These are phyloP conservation scores for Nannoperca obscura DNA, from an alignment of 2,797 vertebrate genomes.

Conservation along the genomic window DNA sequence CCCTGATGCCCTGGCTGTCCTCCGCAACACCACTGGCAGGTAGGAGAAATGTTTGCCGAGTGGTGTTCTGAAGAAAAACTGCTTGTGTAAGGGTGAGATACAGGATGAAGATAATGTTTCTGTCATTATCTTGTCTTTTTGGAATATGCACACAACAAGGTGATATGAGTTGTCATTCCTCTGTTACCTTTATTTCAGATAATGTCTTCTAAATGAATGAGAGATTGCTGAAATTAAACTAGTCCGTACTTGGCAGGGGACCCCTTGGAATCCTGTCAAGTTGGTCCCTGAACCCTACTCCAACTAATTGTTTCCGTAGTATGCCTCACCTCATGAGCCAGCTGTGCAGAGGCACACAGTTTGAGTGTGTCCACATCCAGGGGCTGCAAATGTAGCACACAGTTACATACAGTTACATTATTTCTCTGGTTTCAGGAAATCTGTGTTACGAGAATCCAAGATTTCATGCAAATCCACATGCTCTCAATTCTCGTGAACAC, in stretches of 20 bases:
- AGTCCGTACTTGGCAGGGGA: constrained; percentile 43
- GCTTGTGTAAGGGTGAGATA: not conserved
- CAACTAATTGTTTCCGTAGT: constrained; percentile 36
- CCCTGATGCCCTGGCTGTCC: constrained; percentile 94
- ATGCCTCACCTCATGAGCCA: constrained; percentile 18
- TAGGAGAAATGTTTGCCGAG: constrained; percentile 67
- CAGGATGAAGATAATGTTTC: not conserved
- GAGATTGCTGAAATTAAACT: constrained; percentile 31
- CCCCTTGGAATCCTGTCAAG: constrained; percentile 50
- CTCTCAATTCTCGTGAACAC: not conserved
- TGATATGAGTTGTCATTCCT: not conserved
- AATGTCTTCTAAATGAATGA: constrained; percentile 32
- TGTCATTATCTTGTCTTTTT: not conserved
- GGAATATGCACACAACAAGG: not conserved
- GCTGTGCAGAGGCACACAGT: not conserved
- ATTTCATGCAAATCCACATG: constrained; percentile 23
- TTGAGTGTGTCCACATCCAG: constrained; percentile 6
- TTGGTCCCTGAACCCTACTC: constrained; percentile 33
- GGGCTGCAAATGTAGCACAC: not conserved
- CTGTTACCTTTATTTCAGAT: constrained; percentile 19
- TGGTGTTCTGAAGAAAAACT: not conserved
- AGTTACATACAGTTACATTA: constrained; percentile 6
- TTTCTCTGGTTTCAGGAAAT: constrained; percentile 22
- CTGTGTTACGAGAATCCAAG: not conserved
- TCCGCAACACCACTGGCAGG: constrained; percentile 92